Percentiles rank a stretch among this genome's conserved stretches.
Evolutionary conservation across 2,888 invertebrate genomes (phyloP).

Genomic region (Melinaea menophilus): DNA sequence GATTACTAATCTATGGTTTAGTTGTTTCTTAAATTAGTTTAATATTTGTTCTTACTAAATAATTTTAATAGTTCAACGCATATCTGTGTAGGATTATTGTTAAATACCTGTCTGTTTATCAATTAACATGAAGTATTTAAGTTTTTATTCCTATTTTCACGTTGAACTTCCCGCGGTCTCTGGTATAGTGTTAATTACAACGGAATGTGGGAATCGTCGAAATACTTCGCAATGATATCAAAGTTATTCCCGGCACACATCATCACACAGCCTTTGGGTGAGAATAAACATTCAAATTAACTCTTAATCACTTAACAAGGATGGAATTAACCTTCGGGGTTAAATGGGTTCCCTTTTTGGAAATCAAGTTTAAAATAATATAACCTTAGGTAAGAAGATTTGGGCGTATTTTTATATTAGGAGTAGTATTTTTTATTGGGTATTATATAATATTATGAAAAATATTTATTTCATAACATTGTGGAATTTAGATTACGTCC

Average conservation of each 20-base stretch:
- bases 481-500: neutral
- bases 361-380: too few species aligned
- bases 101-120: constrained; percentile 24
- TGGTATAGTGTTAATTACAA: constrained; percentile 34
- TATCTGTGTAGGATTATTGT: neutral
- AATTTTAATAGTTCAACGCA: neutral
- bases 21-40: too few species aligned
- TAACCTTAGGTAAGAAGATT: too few species aligned
- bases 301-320: too few species aligned
- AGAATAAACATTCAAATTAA: too few species aligned
- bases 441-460: neutral
- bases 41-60: too few species aligned
- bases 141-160: constrained; percentile 15
- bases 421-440: too few species aligned
- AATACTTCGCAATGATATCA: constrained; percentile 23
- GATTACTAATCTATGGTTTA: too few species aligned
- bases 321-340: too few species aligned
- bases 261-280: too few species aligned
- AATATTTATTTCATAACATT: neutral
- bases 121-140: constrained; percentile 30
- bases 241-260: constrained; percentile 11
- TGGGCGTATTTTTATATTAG: too few species aligned
- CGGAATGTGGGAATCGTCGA: constrained; percentile 29
- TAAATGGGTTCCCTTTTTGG: too few species aligned
- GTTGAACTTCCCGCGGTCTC: constrained; percentile 29